Evolutionary conservation across 2,888 invertebrate genomes (phyloP).

Genomic region (Chrysolina oricalcia): DNA sequence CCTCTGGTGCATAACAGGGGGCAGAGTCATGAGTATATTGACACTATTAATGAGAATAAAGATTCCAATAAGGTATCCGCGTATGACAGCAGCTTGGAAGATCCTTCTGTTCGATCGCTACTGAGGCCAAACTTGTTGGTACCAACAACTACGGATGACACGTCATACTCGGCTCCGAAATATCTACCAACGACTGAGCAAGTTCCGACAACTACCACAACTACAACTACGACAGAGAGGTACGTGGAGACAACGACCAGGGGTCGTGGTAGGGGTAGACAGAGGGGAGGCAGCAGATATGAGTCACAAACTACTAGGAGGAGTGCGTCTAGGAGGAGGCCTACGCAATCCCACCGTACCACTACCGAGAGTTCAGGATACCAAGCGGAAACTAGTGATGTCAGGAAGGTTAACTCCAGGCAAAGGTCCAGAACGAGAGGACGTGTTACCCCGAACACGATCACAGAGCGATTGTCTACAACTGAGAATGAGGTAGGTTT

Average conservation of each 20-base stretch:
- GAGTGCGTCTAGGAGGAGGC: slow-evolving; percentile 70
- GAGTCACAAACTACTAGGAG: slow-evolving; percentile 70
- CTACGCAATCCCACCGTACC: slow-evolving; percentile 61
- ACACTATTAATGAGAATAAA: neutral
- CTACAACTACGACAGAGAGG: slow-evolving; percentile 59
- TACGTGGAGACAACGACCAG: slow-evolving; percentile 66
- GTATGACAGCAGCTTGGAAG: slow-evolving; percentile 31
- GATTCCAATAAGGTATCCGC: slow-evolving; percentile 5
- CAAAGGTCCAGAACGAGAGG: slow-evolving; percentile 67
- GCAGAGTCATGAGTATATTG: neutral
- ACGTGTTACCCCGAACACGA: slow-evolving; percentile 58
- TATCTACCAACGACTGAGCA: slow-evolving; percentile 50
- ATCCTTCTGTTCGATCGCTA: slow-evolving; percentile 64
- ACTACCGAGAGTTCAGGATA: slow-evolving; percentile 60
- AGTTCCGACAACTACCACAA: slow-evolving; percentile 63
- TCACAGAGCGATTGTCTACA: slow-evolving; percentile 57
- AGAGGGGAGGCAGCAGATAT: slow-evolving; percentile 72
- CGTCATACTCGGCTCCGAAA: slow-evolving; percentile 30
- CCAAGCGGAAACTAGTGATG: slow-evolving; percentile 50
- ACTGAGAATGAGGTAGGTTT: slow-evolving; percentile 57
- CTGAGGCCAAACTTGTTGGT: slow-evolving; percentile 66
- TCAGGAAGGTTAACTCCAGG: slow-evolving; percentile 51
- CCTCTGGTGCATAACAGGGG: slow-evolving; percentile 51
- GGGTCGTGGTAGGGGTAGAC: slow-evolving; percentile 67
- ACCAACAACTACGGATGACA: slow-evolving; percentile 61